phyloP scores from a whole-genome alignment of 2,113 vertebrate genomes.

The Mungos mungo region DNA sequence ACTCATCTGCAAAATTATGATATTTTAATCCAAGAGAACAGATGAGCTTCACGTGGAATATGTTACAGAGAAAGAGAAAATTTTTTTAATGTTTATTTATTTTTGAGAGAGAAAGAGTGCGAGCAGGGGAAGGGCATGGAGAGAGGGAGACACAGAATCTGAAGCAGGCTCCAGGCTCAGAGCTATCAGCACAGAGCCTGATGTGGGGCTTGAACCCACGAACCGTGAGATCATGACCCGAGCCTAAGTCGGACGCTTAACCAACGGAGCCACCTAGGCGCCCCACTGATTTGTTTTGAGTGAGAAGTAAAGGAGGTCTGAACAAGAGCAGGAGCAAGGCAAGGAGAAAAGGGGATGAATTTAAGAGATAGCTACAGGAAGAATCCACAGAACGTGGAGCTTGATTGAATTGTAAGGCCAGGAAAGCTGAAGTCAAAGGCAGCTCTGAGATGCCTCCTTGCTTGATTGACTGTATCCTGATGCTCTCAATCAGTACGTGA shows the following conservation, averaged over 20 bases:
- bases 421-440: constrained; percentile 25
- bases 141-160: too few relatives aligned
- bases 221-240: too few relatives aligned
- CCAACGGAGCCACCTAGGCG: too few relatives aligned
- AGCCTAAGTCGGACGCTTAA: too few relatives aligned
- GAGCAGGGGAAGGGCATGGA: too few relatives aligned
- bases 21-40: constrained; percentile 48
- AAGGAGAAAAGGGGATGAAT: neutral
- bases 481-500: neutral
- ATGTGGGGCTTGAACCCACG: too few relatives aligned
- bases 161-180: too few relatives aligned
- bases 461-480: neutral
- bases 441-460: neutral
- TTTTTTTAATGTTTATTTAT: too few relatives aligned
- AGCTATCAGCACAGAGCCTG: too few relatives aligned
- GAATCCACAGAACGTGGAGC: neutral
- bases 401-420: neutral
- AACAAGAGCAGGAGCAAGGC: neutral
- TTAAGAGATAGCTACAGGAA: neutral
- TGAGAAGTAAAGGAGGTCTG: neutral
- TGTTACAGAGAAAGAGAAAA: neutral
- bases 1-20: constrained; percentile 33
- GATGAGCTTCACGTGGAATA: neutral
- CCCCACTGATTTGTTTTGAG: neutral
- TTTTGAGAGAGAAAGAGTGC: too few relatives aligned